phyloP scores from a whole-genome alignment of 1,140 invertebrate genomes.

The Aphaenogaster ashmeadi region DNA sequence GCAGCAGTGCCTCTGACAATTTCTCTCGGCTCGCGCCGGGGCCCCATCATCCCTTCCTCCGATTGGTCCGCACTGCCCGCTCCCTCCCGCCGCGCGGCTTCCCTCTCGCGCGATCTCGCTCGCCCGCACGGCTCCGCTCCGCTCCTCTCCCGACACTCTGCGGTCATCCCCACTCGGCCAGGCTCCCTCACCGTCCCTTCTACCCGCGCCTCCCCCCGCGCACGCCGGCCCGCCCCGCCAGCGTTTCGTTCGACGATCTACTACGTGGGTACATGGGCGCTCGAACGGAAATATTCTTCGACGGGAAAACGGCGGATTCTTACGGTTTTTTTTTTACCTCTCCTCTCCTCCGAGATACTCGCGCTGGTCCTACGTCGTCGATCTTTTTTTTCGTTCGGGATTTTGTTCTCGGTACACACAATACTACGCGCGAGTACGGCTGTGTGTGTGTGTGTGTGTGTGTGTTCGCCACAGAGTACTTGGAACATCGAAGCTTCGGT shows the following conservation, averaged over 20 bases:
- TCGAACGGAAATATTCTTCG: constrained; percentile 19
- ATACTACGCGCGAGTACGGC: background rate
- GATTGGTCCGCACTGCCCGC: constrained; percentile 39
- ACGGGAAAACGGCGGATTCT: background rate
- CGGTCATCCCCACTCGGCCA: constrained; percentile 64
- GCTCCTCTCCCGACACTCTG: constrained; percentile 36
- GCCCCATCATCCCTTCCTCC: constrained; percentile 78
- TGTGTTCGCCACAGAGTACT: background rate
- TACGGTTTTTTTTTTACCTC: constrained; percentile 6
- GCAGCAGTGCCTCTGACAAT: constrained; percentile 80
- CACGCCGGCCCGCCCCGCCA: background rate
- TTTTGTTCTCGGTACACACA: constrained; percentile 6
- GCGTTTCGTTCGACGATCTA: constrained; percentile 33
- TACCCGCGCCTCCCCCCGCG: constrained; percentile 10
- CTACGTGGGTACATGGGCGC: constrained; percentile 58
- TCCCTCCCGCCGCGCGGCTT: background rate
- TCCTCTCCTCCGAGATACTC: background rate
- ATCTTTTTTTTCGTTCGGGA: background rate
- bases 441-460: background rate
- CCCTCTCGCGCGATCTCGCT: no score
- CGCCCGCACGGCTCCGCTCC: background rate
- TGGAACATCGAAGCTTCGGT: background rate
- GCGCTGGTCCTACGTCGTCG: background rate
- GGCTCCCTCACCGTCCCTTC: constrained; percentile 24
- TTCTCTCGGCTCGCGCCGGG: constrained; percentile 78